These are phyloP conservation scores for Prionace glauca DNA, from an alignment of 2,797 vertebrate genomes.

Conservation along the genomic window DNA sequence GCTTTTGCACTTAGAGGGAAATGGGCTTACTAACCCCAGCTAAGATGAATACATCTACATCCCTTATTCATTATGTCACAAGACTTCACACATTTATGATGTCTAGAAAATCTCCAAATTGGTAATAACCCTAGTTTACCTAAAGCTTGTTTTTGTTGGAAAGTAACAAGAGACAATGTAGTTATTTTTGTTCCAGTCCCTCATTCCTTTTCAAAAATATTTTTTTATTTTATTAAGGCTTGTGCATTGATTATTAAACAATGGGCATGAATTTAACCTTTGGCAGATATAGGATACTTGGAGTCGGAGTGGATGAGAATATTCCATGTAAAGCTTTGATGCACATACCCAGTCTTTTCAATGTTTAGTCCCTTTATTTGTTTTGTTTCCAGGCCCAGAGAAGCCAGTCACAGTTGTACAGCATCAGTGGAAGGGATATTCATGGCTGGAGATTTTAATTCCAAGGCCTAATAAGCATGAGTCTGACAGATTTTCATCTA, in stretches of 20 bases:
- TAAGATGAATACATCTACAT: not conserved
- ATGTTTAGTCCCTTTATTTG: not conserved
- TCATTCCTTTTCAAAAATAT: not conserved
- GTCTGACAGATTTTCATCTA: not conserved
- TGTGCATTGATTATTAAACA: not conserved
- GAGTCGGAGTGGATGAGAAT: not conserved
- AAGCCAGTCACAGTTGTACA: not conserved
- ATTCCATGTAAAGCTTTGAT: not conserved
- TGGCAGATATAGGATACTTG: not conserved
- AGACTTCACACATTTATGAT: constrained; percentile 8
- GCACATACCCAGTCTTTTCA: not conserved
- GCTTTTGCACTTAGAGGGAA: not conserved
- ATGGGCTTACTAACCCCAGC: not conserved
- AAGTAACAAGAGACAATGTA: not conserved
- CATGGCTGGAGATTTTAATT: not conserved
- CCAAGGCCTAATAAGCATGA: not conserved
- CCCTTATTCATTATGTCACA: not conserved
- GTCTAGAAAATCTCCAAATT: not conserved
- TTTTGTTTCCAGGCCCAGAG: not conserved
- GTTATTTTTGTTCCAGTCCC: not conserved
- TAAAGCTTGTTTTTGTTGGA: not conserved
- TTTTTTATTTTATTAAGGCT: not conserved
- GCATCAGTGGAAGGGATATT: not conserved
- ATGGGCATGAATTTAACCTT: not conserved
- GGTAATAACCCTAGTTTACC: not conserved